Base-by-base conservation (phyloP, 1,140 invertebrate genomes). In the Epicauta chinensis region DNA sequence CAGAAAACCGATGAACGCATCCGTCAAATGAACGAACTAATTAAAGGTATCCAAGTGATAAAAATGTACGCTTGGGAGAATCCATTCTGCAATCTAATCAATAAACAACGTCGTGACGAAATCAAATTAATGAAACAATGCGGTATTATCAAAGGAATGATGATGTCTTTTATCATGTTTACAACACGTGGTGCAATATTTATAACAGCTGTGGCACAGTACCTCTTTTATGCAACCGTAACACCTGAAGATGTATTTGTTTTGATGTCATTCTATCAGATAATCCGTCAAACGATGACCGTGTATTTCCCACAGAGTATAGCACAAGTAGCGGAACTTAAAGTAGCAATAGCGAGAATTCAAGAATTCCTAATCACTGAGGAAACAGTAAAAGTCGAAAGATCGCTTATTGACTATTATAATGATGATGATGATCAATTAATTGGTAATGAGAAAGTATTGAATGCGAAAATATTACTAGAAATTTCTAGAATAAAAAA, bases 21-120 rank as follows among this genome's bases (percentile, higher is more conserved):
- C 10, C 67, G 77, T 35, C 61, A 81, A 15, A 83, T 84, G 78
- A 81, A 78, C 62, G 82, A 85, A 67, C 75, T 84, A 9, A 63
- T 84, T 10, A 56, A 57, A 41, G 72, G 68, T 9, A 75, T 77
- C 36, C 61, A 84, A 71, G 76, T 89, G 13, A 87, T 95, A 52
- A 94, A 95, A 77, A 88, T 93, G 81, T 91, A 92, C 71, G 84
- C 85, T 0, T 94, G 91, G 91, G 91, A 93, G 68, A 81, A 86
- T 61, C 77, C 83, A 32, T 92, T 93, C 67, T 75, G 80, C 36
- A 69, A 75, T 46, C 65, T 76, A 12, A 73, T 78, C 40, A 30
- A 56, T 30, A 54, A 45, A 31, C 43, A 60, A 30, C 59, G 66
- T 46, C 60, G 60, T 7, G 32, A 34, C 67, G 52, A 62, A 76